A percentile compares a stretch with the other conserved stretches of the same genome.
phyloP scores from a whole-genome alignment of 2,888 invertebrate genomes.

The Catocala nupta region DNA sequence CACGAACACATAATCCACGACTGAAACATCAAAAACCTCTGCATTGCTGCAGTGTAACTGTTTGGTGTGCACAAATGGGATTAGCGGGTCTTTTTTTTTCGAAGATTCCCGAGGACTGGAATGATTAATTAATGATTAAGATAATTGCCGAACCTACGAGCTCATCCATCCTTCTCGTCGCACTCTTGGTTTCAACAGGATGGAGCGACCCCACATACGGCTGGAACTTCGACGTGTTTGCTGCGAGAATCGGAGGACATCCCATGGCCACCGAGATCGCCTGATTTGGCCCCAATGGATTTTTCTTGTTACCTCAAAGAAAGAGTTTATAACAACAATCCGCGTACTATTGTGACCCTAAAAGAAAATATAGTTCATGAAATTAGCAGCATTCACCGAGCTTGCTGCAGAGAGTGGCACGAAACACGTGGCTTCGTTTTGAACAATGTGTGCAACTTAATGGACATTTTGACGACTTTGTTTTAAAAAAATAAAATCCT shows the following conservation, averaged over 20 bases:
- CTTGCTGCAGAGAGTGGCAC: conserved; percentile 11
- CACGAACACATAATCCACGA: conserved; percentile 23
- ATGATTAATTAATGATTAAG: conserved; percentile 21
- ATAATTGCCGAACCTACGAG: conserved; percentile 26
- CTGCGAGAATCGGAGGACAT: conserved; percentile 9
- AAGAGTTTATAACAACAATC: conserved; percentile 19
- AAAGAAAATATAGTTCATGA: conserved; percentile 22
- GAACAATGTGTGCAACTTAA: conserved; percentile 11
- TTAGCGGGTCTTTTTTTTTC: conserved; percentile 9
- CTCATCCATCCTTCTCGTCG: conserved; percentile 19
- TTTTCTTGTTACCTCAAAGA: neutral
- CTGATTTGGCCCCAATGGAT: conserved; percentile 13
- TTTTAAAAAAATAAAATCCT: conserved; percentile 22
- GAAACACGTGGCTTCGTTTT: neutral
- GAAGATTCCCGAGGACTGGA: conserved; percentile 1
- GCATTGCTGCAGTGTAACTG: conserved; percentile 17
- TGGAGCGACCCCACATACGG: conserved; percentile 9
- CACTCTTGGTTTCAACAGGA: conserved; percentile 31
- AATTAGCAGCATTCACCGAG: conserved; percentile 13
- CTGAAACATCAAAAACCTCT: conserved; percentile 28
- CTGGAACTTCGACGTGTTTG: neutral
- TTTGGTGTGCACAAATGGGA: conserved; percentile 8
- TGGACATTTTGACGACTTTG: conserved; percentile 24
- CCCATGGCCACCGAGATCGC: conserved; percentile 15
- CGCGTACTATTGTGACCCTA: conserved; percentile 7